A percentile compares a stretch with the other conserved stretches of the same genome.
Conservation (phyloP, 2,113 vertebrate genomes). For the Passer montanus region DNA sequence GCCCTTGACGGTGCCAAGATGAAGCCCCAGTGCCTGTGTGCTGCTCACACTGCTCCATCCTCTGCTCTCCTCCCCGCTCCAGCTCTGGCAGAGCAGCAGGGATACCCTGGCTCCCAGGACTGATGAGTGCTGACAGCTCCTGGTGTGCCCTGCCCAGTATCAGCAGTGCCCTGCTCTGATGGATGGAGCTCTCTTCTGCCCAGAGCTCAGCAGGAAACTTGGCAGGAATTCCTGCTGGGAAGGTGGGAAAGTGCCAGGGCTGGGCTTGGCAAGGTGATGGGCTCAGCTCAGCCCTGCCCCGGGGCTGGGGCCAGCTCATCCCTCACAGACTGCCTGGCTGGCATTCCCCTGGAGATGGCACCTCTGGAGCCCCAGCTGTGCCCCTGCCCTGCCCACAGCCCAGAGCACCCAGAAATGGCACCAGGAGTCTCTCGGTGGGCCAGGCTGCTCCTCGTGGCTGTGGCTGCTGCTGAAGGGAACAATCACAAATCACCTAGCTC, state of each 20-base stretch:
- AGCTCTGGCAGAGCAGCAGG: not conserved
- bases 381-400: not conserved
- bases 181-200: constrained; percentile 22
- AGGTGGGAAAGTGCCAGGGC: not conserved
- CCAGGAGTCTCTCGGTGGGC: too few species aligned
- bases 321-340: not conserved
- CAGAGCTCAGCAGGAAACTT: constrained; percentile 15
- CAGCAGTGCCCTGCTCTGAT: not conserved
- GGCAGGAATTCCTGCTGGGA: constrained; percentile 8
- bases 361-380: not conserved
- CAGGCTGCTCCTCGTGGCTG: too few species aligned
- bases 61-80: not conserved
- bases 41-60: not conserved
- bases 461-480: too few species aligned
- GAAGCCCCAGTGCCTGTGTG: not conserved
- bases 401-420: not conserved
- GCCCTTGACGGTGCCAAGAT: not conserved
- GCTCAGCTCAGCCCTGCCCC: constrained; percentile 30
- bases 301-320: not conserved
- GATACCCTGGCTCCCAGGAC: not conserved
- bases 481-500: too few species aligned
- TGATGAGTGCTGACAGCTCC: constrained; percentile 22
- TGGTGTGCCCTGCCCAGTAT: not conserved
- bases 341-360: not conserved
- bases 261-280: constrained; percentile 6